phyloP scores from a whole-genome alignment of 2,797 vertebrate genomes.

The Sebastes taczanowskii region DNA sequence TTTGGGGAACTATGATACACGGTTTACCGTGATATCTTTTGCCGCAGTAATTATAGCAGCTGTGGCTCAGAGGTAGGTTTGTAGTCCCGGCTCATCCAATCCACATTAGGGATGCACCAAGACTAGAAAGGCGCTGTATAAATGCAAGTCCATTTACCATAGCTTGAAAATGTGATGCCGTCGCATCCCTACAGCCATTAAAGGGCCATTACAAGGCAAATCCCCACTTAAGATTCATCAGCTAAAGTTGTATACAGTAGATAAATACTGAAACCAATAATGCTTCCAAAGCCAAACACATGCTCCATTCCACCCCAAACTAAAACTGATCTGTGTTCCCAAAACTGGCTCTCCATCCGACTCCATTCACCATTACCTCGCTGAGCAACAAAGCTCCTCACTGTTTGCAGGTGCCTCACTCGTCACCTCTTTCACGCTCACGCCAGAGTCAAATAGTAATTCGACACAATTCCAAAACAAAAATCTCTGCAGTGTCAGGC shows the following conservation, averaged over 20 bases:
- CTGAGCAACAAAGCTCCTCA: conserved; percentile 66
- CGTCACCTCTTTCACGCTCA: conserved; percentile 42
- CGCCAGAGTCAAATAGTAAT: conserved; percentile 57
- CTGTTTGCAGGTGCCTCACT: conserved; percentile 59
- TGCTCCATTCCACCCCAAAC: background rate
- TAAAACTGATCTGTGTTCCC: background rate
- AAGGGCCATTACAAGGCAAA: background rate
- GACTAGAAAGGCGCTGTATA: too few species aligned
- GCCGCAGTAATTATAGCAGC: too few species aligned
- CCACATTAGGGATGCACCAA: too few species aligned
- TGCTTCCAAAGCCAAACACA: background rate
- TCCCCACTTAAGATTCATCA: background rate
- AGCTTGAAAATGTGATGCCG: too few species aligned
- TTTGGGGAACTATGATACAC: background rate
- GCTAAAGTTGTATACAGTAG: background rate
- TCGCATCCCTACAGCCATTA: background rate
- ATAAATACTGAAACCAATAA: background rate
- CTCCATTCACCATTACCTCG: conserved; percentile 9
- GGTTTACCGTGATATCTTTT: background rate
- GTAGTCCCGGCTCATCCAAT: too few species aligned
- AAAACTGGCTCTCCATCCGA: background rate
- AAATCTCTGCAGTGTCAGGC: conserved; percentile 47
- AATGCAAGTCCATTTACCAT: too few species aligned
- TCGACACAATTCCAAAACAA: conserved; percentile 63
- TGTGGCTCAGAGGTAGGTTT: too few species aligned